Evolutionary conservation across 2,888 invertebrate species (phyloP).

Genomic region (Anoncus sp.): DNA sequence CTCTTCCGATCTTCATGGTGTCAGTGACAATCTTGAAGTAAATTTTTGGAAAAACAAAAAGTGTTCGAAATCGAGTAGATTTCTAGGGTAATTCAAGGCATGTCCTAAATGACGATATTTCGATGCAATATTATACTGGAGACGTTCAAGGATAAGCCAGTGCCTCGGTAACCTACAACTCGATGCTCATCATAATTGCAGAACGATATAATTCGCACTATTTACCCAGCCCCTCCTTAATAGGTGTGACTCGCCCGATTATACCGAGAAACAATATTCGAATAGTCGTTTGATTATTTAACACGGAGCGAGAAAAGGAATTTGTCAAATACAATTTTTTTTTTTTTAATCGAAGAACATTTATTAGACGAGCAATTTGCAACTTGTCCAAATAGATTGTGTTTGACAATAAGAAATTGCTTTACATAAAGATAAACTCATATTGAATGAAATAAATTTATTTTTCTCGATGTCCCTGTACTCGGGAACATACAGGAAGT

Average conservation of each 20-base stretch:
- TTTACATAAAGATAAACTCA: neutral
- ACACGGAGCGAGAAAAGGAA: neutral
- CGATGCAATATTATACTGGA: neutral
- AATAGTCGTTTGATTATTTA: neutral
- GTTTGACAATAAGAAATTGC: neutral
- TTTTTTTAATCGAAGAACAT: neutral
- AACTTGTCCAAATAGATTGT: neutral
- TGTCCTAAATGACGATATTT: neutral
- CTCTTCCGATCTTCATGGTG: neutral
- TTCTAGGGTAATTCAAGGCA: neutral
- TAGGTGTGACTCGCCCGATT: constrained; percentile 35
- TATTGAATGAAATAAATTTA: neutral
- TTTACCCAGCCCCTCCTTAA: constrained; percentile 26
- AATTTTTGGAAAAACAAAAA: neutral
- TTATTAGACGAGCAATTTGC: too few species aligned
- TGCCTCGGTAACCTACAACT: neutral
- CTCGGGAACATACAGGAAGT: neutral
- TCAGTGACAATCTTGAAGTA: neutral
- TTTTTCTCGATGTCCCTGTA: neutral
- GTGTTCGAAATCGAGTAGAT: neutral
- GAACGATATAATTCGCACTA: constrained; percentile 4
- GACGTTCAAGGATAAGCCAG: neutral
- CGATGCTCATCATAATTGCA: constrained; percentile 5
- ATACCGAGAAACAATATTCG: constrained; percentile 13
- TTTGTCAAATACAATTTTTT: neutral